Base-by-base conservation (phyloP, 35 echinoderm and acorn worm species). In the Anneissia japonica region DNA sequence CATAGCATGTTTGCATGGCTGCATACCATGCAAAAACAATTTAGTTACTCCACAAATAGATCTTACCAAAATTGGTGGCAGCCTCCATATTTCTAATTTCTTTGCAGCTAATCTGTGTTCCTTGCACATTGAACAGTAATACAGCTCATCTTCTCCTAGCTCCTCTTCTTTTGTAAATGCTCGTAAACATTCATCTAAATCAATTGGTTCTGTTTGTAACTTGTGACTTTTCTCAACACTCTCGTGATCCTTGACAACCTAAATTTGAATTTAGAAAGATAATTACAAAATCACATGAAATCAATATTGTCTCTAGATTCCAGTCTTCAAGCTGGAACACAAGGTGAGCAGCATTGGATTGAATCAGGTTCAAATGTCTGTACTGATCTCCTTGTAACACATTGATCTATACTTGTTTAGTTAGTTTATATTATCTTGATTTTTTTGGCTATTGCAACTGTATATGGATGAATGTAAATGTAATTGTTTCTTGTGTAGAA, bases 121-220 rank as follows among this genome's bases (percentile, higher is more conserved):
- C 39, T 97, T 97, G 40, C 95, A 97, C 55, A 93, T 97, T 37
- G 95, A 97, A 80, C 95, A 97, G 74, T 97, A 97, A 82, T 93
- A 97, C 79, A 93, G 73, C 88, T 97, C 95, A 86, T 97, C 95
- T 76, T 97, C 95, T 29, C 95, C 95, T 30, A 97, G 80, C 38
- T 97, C 95, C 72, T 97, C 95, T 45, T 97, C 95, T 74, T 97
- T 97, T 34, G 95, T 97, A 84, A 97, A 97, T 31, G 95, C 95
- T 51, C 91, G 74, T 35, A 97, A 77, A 75, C 95, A 97, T 36
- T 93, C 91, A 74, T 97, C 95, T 1, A 97, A 91, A 76, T 93
- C 93, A 76, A 97, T 97, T 19, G 95, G 95, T 43, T 93, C 95
- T 14, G 95, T 93, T 76, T 97, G 95, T 29, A 97, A 43, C 26